Percentiles rank a stretch among this genome's conserved stretches.
These are phyloP conservation scores for Rhinella marina DNA, from an alignment of 2,797 vertebrate species.

Conservation along the genomic window DNA sequence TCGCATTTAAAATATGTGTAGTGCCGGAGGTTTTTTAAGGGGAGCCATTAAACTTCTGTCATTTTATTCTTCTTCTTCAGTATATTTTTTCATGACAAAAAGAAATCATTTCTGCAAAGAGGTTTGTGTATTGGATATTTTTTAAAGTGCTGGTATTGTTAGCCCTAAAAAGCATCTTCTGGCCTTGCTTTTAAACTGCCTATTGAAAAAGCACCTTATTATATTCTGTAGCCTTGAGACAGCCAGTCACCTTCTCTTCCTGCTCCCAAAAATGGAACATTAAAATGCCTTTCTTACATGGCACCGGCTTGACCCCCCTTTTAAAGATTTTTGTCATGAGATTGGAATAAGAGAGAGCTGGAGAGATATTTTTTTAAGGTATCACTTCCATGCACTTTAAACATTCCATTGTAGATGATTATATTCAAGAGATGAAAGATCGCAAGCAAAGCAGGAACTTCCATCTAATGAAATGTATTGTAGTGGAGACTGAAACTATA, in stretches of 20 bases:
- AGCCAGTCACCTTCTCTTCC: constrained; percentile 53
- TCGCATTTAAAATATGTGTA: constrained; percentile 28
- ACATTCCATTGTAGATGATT: constrained; percentile 62
- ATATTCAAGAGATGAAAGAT: constrained; percentile 63
- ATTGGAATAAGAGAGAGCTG: constrained; percentile 57
- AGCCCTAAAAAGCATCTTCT: constrained; percentile 55
- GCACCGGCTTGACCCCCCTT: constrained; percentile 60
- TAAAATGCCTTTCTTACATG: constrained; percentile 61
- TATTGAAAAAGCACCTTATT: constrained; percentile 61
- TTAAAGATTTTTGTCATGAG: constrained; percentile 62
- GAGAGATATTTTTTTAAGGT: constrained; percentile 52
- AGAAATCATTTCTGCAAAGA: constrained; percentile 49
- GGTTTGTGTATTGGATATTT: constrained; percentile 60
- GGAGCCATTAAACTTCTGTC: constrained; percentile 50
- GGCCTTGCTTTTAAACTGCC: constrained; percentile 57
- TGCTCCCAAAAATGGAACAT: constrained; percentile 62
- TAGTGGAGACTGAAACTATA: constrained; percentile 58
- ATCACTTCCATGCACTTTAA: constrained; percentile 62
- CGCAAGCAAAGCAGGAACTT: constrained; percentile 60
- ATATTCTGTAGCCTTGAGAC: constrained; percentile 61
- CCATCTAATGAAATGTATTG: constrained; percentile 63
- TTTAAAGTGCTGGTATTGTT: constrained; percentile 54
- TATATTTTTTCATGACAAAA: constrained; percentile 32
- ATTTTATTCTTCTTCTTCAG: constrained; percentile 24
- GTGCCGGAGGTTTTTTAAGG: constrained; percentile 41